phyloP scores from a whole-genome alignment of 2,797 vertebrate species.

The Pseudochaenichthys georgianus region DNA sequence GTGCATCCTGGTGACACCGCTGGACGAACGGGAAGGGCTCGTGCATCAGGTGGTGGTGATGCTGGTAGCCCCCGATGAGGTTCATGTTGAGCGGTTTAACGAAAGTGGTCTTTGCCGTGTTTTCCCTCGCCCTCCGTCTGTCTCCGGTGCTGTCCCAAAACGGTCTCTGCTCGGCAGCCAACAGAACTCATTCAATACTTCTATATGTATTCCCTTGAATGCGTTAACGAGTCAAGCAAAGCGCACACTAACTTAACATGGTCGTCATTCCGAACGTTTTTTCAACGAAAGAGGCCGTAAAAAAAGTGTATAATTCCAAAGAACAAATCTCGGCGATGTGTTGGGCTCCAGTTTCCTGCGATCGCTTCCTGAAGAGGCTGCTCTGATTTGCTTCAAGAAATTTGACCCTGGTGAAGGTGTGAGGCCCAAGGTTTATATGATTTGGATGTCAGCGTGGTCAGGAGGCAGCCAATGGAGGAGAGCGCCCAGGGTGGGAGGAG shows the following conservation, averaged over 20 bases:
- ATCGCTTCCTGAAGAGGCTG: slow-evolving; percentile 30
- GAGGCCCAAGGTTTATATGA: slow-evolving; percentile 80
- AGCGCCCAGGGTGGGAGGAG: slow-evolving; percentile 71
- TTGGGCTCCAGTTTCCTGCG: slow-evolving; percentile 14
- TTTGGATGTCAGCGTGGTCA: slow-evolving; percentile 59
- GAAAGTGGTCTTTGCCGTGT: slow-evolving; percentile 8
- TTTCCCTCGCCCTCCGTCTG: slow-evolving; percentile 17
- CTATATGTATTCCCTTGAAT: not conserved
- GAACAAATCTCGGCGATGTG: not conserved
- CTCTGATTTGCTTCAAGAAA: slow-evolving; percentile 60
- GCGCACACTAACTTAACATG: slow-evolving; percentile 32
- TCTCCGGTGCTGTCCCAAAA: slow-evolving; percentile 46
- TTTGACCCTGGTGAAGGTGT: slow-evolving; percentile 73
- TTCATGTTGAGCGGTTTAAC: slow-evolving; percentile 84
- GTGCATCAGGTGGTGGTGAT: slow-evolving; percentile 91
- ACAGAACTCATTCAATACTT: slow-evolving; percentile 47
- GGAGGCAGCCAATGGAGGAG: slow-evolving; percentile 73
- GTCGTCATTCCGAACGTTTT: slow-evolving; percentile 17
- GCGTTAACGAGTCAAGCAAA: not conserved
- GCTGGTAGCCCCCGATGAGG: slow-evolving; percentile 94
- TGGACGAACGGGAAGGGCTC: slow-evolving; percentile 93
- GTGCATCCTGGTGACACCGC: slow-evolving; percentile 92
- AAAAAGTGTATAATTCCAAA: slow-evolving; percentile 45
- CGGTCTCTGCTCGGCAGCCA: slow-evolving; percentile 35
- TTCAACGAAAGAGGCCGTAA: not conserved